Evolutionary conservation across 2,888 invertebrate genomes (phyloP), one percentile per base, ranked within the genome.

Genomic region (Hylaea fasciaria): DNA sequence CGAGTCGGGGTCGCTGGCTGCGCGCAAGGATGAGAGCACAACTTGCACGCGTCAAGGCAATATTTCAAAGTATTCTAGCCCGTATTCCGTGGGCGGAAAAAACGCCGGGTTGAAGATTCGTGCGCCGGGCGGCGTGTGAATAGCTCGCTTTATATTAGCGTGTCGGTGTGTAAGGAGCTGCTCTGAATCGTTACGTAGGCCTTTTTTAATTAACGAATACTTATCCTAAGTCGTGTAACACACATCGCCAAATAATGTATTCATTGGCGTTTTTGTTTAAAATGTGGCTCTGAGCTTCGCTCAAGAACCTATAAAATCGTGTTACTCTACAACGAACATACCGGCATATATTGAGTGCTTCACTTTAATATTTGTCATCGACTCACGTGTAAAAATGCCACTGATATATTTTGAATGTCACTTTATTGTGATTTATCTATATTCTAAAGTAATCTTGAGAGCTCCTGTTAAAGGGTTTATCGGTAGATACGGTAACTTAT

Each of bases 1-100:
- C 22, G 52, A 45, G 52, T 68, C 66, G 52, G 54, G 47, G 62
- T 62, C 62, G 64, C 65, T 67, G 62, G 63, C 64, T 68, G 37
- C 51, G 13, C 43, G 47, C 13, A 53, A 57, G 54, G 58, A 62
- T 28, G 48, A 61, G 64, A 60, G 68, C 45, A 49, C 59, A 62
- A 66, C 64, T 62, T 64, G 65, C 76, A 74, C 74, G 80, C 79
- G 80, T 78, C 68, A 71, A 72, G 68, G 76, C 76, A 73, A 75
- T 77, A 73, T 79, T 73, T 79, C 78, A 77, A 74, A 74, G 75
- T 73, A 80, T 70, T 75, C 62, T 76, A 65, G 73, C 71, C 79
- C 74, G 73, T 81, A 80, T 76, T 74, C 68, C 71, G 68, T 69
- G 61, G 72, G 72, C 70, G 74, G 73, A 77, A 78, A 76, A 78